Base-by-base conservation (phyloP, 1,140 invertebrate species). In the Carposina sasakii region DNA sequence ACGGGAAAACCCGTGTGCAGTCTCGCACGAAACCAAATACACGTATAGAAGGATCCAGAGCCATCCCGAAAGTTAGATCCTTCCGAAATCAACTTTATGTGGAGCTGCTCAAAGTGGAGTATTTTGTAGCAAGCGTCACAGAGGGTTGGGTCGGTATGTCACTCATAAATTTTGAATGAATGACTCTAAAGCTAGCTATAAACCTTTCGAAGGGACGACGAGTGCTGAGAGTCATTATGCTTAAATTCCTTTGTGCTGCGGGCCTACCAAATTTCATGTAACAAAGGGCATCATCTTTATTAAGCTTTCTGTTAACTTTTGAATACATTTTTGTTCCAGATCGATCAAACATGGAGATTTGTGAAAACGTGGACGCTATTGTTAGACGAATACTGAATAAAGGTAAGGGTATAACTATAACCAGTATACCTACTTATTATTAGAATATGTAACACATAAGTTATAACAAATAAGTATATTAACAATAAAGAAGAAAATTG, bases 111-210 rank as follows among this genome's bases (percentile, higher is more conserved):
- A 40, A 45, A 41, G 23, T 0, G 4, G n/a, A n/a, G n/a, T n/a
- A n/a, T n/a, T n/a, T n/a, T n/a, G n/a, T n/a, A n/a, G n/a, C n/a
- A n/a, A n/a, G n/a, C n/a, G n/a, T n/a, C n/a, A n/a, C n/a, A n/a
- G n/a, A n/a, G n/a, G n/a, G n/a, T n/a, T n/a, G n/a, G n/a, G n/a
- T n/a, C n/a, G n/a, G n/a, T n/a, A n/a, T n/a, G n/a, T n/a, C n/a
- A n/a, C 43, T 50, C 43, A 55, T 55, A 65, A 59, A 62, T 52
- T 56, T 55, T 59, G 19, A 40, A 52, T 52, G 52, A 55, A 57
- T 48, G 60, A 48, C 42, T 66, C 62, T 60, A 60, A 28, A 62
- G 47, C 56, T 41, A 48, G 44, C 60, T 53, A 57, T 62, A 57
- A 60, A 66, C 40, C 52, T 15, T 37, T 46, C 44, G 26, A 17